Conservation (phyloP, 2,888 invertebrate genomes). For the Abscondita cerata region DNA sequence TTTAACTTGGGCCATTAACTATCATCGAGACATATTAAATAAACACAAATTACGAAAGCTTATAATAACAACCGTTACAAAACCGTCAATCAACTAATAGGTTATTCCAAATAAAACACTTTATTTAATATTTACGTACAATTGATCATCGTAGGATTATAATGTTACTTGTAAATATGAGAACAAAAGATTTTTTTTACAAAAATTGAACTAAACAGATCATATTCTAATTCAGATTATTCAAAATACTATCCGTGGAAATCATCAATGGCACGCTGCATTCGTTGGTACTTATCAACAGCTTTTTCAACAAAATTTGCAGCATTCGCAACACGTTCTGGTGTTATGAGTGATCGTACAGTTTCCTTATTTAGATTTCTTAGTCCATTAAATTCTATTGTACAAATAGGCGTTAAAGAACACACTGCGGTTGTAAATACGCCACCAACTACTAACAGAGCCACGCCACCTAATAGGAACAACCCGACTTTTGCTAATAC, state of each 20-base stretch:
- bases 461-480: conserved; percentile 57
- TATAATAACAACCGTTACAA: no score
- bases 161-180: no score
- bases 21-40: no score
- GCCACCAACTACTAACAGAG: conserved; percentile 62
- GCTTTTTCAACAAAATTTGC: conserved; percentile 68
- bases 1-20: no score
- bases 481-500: conserved; percentile 58
- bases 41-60: no score
- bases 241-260: background rate
- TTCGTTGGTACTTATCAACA: conserved; percentile 64
- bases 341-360: conserved; percentile 65
- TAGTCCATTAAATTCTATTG: conserved; percentile 62
- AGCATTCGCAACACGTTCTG: conserved; percentile 66
- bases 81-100: no score
- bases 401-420: conserved; percentile 68
- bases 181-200: no score
- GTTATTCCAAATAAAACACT: no score
- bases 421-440: conserved; percentile 66
- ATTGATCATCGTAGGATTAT: no score
- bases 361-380: conserved; percentile 57
- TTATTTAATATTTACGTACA: no score
- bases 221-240: no score
- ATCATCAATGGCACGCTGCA: conserved; percentile 47
- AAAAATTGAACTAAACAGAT: no score